Conservation (phyloP, 2,888 invertebrate species). For the Chydorus sphaericus region DNA sequence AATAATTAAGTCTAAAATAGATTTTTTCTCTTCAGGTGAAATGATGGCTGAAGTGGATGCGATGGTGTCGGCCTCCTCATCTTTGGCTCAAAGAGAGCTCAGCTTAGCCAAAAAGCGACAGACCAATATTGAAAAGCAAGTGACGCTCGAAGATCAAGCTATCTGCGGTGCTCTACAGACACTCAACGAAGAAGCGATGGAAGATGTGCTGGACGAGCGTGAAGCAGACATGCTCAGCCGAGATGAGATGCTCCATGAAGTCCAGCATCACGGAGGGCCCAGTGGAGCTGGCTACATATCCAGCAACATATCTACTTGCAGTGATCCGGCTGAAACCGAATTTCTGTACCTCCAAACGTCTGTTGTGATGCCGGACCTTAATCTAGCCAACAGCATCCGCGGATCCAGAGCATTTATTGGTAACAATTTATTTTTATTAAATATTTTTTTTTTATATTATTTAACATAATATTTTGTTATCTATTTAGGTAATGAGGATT, state of each 20-base stretch:
- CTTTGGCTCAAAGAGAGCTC: too few species aligned
- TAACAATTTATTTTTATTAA: background rate
- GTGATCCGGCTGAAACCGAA: constrained; percentile 20
- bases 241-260: background rate
- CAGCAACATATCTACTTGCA: constrained; percentile 5
- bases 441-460: background rate
- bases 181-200: constrained; percentile 80
- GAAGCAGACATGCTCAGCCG: background rate
- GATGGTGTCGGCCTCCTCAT: background rate
- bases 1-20: background rate
- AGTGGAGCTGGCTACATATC: constrained; percentile 4
- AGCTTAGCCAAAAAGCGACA: too few species aligned
- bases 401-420: background rate
- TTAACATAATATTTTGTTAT: background rate
- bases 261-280: too few species aligned
- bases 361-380: constrained; percentile 12
- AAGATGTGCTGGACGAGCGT: constrained; percentile 58
- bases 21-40: background rate
- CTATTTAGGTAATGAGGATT: constrained; percentile 10
- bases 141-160: constrained; percentile 82
- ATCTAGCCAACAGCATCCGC: background rate
- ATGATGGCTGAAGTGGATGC: background rate
- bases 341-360: constrained; percentile 20
- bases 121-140: constrained; percentile 14
- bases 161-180: constrained; percentile 85